Percentiles rank a stretch among this genome's conserved stretches.
These are phyloP conservation scores for Porites lobata DNA, from an alignment of 92 coral and sea anemone genomes.

Conservation along the genomic window DNA sequence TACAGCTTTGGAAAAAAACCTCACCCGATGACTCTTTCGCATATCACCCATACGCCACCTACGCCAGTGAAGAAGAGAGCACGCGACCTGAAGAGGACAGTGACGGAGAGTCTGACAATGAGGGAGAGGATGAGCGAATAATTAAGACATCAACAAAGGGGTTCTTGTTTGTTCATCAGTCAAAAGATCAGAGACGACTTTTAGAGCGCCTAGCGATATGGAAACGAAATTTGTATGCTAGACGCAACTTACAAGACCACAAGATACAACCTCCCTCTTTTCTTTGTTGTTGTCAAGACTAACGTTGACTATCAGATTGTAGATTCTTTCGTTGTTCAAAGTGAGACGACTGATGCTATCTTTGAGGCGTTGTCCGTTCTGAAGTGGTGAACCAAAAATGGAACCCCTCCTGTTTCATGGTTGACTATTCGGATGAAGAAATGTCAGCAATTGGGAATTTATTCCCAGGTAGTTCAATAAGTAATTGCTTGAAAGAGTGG, in stretches of 20 bases:
- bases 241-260: not conserved
- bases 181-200: constrained; percentile 1
- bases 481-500: too few relatives aligned
- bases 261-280: not conserved
- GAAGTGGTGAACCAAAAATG: too few relatives aligned
- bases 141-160: constrained; percentile 20
- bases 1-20: constrained; percentile 14
- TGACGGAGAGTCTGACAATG: not conserved
- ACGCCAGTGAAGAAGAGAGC: not conserved
- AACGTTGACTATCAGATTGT: not conserved
- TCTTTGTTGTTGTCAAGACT: not conserved
- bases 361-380: too few relatives aligned
- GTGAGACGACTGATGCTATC: too few relatives aligned
- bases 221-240: not conserved
- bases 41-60: constrained; percentile 17
- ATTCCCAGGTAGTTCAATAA: too few relatives aligned
- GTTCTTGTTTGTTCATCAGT: not conserved
- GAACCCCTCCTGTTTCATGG: too few relatives aligned
- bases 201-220: constrained; percentile 10
- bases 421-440: too few relatives aligned
- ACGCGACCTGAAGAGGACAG: not conserved
- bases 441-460: too few relatives aligned
- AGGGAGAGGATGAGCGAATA: constrained; percentile 2
- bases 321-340: too few relatives aligned
- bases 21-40: constrained; percentile 22